Evolutionary conservation across 2,797 vertebrate genomes (phyloP), one percentile per base, ranked within the genome.

Genomic region (Caiman crocodilus): DNA sequence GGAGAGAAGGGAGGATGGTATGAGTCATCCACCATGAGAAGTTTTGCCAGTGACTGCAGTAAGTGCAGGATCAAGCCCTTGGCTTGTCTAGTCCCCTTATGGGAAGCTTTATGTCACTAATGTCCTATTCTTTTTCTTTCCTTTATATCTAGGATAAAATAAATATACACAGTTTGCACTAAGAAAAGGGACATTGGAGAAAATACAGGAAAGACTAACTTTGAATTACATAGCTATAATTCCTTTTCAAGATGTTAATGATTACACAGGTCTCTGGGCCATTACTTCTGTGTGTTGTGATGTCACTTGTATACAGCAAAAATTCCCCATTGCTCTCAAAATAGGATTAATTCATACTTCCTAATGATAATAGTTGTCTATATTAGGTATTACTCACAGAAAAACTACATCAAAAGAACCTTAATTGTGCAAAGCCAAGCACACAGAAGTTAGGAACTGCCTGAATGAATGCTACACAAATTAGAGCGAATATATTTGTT

Each of bases 141-240:
- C 14, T 0, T 0, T 15, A 0, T 57, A 32, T 35, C 69, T 80
- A n/a, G 50, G 35, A 74, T 30, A 0, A 1, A 16, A 15, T 30
- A 4, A 77, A 55, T 63, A 32, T 1, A 16, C 25, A 0, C 26
- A 3, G 14, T 50, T 73, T 28, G 7, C 21, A 2, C 20, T 25
- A 81, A 74, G 69, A 58, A 23, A 32, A 28, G 7, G 26, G 28
- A 25, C 55, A 4, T 0, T 81, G 65, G 32, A 79, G 81, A 60
- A 89, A 65, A 61, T 8, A 64, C 35, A 63, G 75, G 6, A 76
- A 63, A 65, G 32, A n/a, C 28, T 63, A 63, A 57, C 57, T 74
- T 23, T 25, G 13, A 65, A n/a, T 63, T 26, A 26, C 81, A 23
- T 25, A 58, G 9, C 63, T 76, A 0, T 11, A 84, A 30, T 20